phyloP scores from a whole-genome alignment of 2,888 invertebrate species.

The Chesias legatella region DNA sequence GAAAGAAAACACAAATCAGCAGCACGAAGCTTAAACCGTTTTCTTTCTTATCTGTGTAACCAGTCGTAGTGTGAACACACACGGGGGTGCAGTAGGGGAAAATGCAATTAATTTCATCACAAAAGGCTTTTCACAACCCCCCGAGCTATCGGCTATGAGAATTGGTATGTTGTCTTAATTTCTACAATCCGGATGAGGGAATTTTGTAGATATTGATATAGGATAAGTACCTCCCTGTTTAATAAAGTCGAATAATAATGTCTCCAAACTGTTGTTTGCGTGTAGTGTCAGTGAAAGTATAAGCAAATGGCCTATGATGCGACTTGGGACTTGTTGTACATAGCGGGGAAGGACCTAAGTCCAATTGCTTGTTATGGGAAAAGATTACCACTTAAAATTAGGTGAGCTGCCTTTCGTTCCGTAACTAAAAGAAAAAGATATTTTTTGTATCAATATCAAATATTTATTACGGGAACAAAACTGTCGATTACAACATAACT shows the following conservation, averaged over 20 bases:
- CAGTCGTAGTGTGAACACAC: slow-evolving; percentile 23
- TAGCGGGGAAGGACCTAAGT: too few species aligned
- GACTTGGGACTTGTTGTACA: too few species aligned
- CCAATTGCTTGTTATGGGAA: too few species aligned
- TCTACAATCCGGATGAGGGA: slow-evolving; percentile 16
- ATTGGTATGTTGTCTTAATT: slow-evolving; percentile 29
- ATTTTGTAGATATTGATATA: slow-evolving; percentile 9
- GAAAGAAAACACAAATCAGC: neutral
- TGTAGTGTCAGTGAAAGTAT: too few species aligned
- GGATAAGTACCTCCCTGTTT: neutral
- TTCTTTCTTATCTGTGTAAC: slow-evolving; percentile 18
- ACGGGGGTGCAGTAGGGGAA: slow-evolving; percentile 51
- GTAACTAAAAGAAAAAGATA: too few species aligned
- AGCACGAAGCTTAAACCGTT: slow-evolving; percentile 5
- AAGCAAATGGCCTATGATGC: too few species aligned
- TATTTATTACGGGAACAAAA: too few species aligned
- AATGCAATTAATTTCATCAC: slow-evolving; percentile 74
- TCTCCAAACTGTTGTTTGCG: too few species aligned
- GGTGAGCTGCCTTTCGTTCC: too few species aligned
- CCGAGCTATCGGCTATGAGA: slow-evolving; percentile 26
- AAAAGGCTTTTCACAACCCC: slow-evolving; percentile 52
- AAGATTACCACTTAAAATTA: too few species aligned
- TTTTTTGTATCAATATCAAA: too few species aligned
- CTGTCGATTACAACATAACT: too few species aligned
- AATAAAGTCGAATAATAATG: slow-evolving; percentile 2